Base-by-base conservation (phyloP, 1,140 invertebrate species). In the Penaeus indicus region DNA sequence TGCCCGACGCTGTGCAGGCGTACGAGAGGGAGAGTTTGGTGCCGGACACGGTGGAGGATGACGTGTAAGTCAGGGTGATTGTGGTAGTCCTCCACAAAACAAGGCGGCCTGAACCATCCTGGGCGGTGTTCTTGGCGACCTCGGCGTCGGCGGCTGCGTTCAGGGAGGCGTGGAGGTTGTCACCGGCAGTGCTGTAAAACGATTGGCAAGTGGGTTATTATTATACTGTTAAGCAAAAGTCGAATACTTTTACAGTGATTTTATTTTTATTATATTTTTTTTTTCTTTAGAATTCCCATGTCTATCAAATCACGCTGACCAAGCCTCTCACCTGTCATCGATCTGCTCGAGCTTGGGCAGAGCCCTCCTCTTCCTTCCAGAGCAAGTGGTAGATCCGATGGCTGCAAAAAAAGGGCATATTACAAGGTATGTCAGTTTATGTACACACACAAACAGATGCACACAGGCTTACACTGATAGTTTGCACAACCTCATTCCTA, bases 11-110 rank as follows among this genome's bases (percentile, higher is more conserved):
- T 7, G 72, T 75, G 72, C 72, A 75, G 7, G 27, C 27, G 13
- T 75, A 75, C 5, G 72, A 75, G 72, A 75, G 72, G 72, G 7
- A 11, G 72, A 75, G 72, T 5, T 27, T 75, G 18, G 72, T 75
- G 16, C 72, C 72, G n/a, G 72, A 75, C 27, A 75, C n/a, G 72
- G 72, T 75, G 72, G 72, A 75, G n/a, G 72, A 75, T 1, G 72
- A 75, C 8, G 72, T 75, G 72, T 32, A 75, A n/a, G 72, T 75
- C 13, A 75, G 25, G 8, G 72, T 75, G 13, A 11, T 32, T 25
- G 72, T 75, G 10, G 72, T 11, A 16, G 72, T 75, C n/a, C 42
- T 27, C 72, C 72, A 75, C 27, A 75, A 19, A 27, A 75, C 72
- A 16, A 75, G 72, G 18, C 42, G 27, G 21, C 42, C 27, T 4